Evolutionary conservation across 2,113 vertebrate genomes (phyloP).

Genomic region (Sardina pilchardus): DNA sequence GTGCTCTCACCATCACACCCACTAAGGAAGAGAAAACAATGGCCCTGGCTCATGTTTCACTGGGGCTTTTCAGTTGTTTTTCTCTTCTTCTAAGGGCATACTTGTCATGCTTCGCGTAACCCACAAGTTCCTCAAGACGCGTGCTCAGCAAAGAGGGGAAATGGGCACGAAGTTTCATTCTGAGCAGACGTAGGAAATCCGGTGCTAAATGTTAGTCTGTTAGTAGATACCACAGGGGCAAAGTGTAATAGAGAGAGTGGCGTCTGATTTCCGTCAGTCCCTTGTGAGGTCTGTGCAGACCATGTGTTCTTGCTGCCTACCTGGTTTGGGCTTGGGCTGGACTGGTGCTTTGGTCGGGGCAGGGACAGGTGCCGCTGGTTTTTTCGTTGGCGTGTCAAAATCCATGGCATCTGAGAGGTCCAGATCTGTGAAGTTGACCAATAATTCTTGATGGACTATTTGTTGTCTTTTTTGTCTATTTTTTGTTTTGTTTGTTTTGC

Average conservation of each 20-base stretch:
- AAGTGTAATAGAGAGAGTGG: not conserved
- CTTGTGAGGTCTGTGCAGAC: not conserved
- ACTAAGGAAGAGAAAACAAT: not conserved
- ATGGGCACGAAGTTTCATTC: not conserved
- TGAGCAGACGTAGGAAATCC: not conserved
- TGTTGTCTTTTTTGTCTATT: too few relatives aligned
- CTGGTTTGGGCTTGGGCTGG: constrained; percentile 65
- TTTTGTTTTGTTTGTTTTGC: not conserved
- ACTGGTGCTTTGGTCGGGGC: constrained; percentile 57
- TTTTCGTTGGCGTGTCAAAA: constrained; percentile 15
- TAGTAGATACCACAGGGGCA: not conserved
- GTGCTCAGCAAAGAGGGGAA: not conserved
- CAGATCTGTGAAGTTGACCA: not conserved
- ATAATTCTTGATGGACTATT: not conserved
- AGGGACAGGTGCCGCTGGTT: constrained; percentile 16
- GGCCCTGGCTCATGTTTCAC: not conserved
- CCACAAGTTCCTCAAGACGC: not conserved
- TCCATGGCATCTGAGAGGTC: constrained; percentile 46
- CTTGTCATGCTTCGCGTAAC: not conserved
- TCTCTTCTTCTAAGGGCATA: not conserved
- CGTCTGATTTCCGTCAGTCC: not conserved
- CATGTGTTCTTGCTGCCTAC: constrained; percentile 38
- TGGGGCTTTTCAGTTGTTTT: not conserved
- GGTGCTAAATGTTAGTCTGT: not conserved
- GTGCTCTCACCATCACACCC: not conserved